Percentiles rank a stretch among this genome's conserved stretches.
Evolutionary conservation across 2,113 vertebrate species (phyloP).

Genomic region (Clarias gariepinus): DNA sequence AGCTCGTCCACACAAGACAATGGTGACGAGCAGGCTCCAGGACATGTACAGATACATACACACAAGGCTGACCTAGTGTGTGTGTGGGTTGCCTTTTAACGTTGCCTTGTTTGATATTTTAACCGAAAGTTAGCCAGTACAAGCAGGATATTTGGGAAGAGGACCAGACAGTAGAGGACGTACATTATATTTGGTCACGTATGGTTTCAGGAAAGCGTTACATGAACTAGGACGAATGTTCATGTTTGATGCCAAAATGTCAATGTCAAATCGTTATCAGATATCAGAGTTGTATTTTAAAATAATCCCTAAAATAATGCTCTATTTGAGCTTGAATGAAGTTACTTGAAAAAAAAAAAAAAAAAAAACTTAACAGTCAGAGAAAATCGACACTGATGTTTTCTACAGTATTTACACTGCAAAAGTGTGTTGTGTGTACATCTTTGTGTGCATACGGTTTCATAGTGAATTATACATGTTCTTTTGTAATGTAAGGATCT

Average conservation of each 20-base stretch:
- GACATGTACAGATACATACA: background rate
- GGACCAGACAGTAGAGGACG: slow-evolving; percentile 29
- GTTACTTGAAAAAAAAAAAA: background rate
- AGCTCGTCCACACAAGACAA: slow-evolving; percentile 87
- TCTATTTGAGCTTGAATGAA: background rate
- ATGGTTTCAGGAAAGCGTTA: background rate
- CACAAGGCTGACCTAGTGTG: background rate
- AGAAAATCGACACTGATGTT: background rate
- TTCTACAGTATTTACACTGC: background rate
- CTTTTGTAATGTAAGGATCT: background rate
- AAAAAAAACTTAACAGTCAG: background rate
- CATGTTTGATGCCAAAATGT: background rate
- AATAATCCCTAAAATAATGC: background rate
- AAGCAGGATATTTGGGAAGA: background rate
- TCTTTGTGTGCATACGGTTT: background rate
- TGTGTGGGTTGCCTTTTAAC: slow-evolving; percentile 6
- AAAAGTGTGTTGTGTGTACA: background rate
- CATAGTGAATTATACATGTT: background rate
- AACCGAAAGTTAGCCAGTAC: background rate
- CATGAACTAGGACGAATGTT: background rate
- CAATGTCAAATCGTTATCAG: background rate
- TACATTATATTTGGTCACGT: background rate
- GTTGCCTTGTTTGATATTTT: slow-evolving; percentile 29
- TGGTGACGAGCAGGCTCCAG: slow-evolving; percentile 71
- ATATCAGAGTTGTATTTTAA: background rate